Evolutionary conservation across 2,888 invertebrate species (phyloP).

Genomic region (Diachrysia chrysitis): DNA sequence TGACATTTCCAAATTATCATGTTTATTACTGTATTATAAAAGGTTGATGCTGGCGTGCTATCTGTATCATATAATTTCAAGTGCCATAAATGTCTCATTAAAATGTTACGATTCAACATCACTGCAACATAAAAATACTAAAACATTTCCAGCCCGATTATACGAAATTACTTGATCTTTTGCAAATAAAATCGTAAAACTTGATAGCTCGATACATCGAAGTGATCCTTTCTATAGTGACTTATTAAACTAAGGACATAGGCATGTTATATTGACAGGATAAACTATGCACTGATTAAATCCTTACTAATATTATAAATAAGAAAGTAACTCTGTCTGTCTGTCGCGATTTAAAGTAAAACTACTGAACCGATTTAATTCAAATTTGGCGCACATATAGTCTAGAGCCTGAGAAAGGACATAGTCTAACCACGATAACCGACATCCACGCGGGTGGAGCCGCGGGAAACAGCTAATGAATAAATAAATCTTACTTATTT

Average conservation of each 20-base stretch:
- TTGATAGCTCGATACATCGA: slow-evolving; percentile 45
- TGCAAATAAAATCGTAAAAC: slow-evolving; percentile 52
- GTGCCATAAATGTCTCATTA: slow-evolving; percentile 35
- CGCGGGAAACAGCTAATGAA: no score
- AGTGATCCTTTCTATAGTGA: slow-evolving; percentile 26
- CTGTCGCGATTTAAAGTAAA: no score
- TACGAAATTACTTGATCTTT: slow-evolving; percentile 43
- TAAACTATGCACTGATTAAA: no score
- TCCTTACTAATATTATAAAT: no score
- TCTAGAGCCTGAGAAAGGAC: no score
- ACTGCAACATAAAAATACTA: slow-evolving; percentile 33
- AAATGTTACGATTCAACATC: slow-evolving; percentile 50
- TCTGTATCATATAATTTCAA: slow-evolving; percentile 20
- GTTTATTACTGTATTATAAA: neutral
- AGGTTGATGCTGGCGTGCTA: neutral
- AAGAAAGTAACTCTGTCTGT: no score
- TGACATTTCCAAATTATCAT: neutral
- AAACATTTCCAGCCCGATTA: slow-evolving; percentile 47
- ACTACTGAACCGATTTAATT: no score
- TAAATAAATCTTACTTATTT: no score
- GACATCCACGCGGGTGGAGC: no score
- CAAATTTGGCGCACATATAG: no score
- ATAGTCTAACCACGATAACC: no score
- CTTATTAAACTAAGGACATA: neutral
- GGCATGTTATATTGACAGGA: no score